Evolutionary conservation across 2,113 vertebrate species (phyloP), one percentile per base, ranked within the genome.

Genomic region (Hypomesus transpacificus): DNA sequence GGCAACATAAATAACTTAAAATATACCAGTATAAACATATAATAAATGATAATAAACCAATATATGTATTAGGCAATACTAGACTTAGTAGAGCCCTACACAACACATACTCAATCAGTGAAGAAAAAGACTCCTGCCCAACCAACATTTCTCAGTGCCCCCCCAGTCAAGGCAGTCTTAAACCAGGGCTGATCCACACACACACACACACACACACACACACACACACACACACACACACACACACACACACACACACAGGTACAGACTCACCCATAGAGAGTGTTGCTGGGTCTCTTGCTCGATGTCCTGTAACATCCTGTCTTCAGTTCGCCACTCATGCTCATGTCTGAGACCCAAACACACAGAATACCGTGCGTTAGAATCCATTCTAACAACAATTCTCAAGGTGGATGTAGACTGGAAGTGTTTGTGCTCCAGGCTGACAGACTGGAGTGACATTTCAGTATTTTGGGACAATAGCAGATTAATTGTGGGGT

Each of bases 281-380:
- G 72, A 69, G 85, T 82, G 71, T 83, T 89, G 88, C 87, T 87
- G 73, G 89, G 77, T 83, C 92, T 89, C 88, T 92, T 93, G 66
- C 76, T 86, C 20, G 86, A 82, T 71, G 86, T 86, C 88, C 88
- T 91, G 76, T 89, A 87, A 73, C 90, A 90, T 76, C 86, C 85
- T 67, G 90, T 88, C 84, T 91, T 92, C 82, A 92, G 78, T 75
- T 93, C 91, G 83, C 91, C 91, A 81, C 88, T 91, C 91, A 93
- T 91, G 86, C 82, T 92, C 84, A 84, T 89, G 82, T 91, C 92
- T 85, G 86, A 74, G 28, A 82, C 46, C 75, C 34, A 63, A 87
- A 85, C 68, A 86, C 76, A 60, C 76, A 81, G 74, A 58, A 63
- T 14, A 58, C 21, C 54, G 31, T 14, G 53, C 51, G 59, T 46